Percentiles rank a stretch among this genome's conserved stretches.
Conservation (phyloP, 2,888 invertebrate genomes). For the Hypena proboscidalis region DNA sequence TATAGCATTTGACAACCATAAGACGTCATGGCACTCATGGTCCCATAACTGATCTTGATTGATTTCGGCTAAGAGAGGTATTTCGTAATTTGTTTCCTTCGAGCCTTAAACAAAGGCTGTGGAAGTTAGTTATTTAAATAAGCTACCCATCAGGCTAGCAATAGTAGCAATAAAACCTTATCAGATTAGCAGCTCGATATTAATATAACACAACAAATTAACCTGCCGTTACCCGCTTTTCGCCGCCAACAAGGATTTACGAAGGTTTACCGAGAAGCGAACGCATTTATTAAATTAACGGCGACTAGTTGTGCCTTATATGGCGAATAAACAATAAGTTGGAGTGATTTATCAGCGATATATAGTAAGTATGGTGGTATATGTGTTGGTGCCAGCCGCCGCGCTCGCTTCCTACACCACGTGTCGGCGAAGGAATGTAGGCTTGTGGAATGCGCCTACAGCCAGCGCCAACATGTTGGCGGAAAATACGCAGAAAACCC, state of each 20-base stretch:
- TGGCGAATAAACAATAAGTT: conserved; percentile 30
- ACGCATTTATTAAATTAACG: conserved; percentile 4
- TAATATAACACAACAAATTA: conserved; percentile 33
- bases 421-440: conserved; percentile 49
- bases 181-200: conserved; percentile 30
- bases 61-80: no score
- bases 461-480: conserved; percentile 23
- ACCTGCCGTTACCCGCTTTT: conserved; percentile 19
- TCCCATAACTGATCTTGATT: no score
- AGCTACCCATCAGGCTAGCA: conserved; percentile 30
- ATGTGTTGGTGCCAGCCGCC: conserved; percentile 34
- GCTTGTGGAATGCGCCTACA: conserved; percentile 44
- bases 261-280: conserved; percentile 9
- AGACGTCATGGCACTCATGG: no score
- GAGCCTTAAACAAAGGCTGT: conserved; percentile 20
- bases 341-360: conserved; percentile 38
- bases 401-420: conserved; percentile 48
- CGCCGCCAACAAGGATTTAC: conserved; percentile 24
- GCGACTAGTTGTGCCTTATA: conserved; percentile 19
- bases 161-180: conserved; percentile 25
- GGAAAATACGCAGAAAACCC: no score
- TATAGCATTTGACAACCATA: no score
- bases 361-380: conserved; percentile 24
- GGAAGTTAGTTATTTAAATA: conserved; percentile 37
- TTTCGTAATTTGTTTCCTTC: no score